These are phyloP conservation scores for Amazonetta brasiliensis DNA, from an alignment of 2,797 vertebrate genomes.

Conservation along the genomic window DNA sequence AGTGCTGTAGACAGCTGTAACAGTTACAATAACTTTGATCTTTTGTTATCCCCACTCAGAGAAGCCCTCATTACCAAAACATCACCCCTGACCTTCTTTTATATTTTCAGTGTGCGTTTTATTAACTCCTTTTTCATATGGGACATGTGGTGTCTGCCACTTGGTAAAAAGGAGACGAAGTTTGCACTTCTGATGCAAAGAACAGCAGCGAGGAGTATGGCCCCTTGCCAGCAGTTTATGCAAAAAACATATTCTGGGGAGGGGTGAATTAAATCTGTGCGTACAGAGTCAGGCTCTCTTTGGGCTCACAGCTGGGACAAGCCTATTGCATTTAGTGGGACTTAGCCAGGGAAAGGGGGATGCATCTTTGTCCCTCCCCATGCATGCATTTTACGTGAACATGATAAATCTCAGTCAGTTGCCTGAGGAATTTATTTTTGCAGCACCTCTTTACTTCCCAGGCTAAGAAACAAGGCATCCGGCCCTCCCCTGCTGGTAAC, in stretches of 20 bases:
- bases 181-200: slow-evolving; percentile 51
- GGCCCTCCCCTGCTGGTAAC: slow-evolving; percentile 9
- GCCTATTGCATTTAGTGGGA: background rate
- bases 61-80: slow-evolving; percentile 67
- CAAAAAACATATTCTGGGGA: background rate
- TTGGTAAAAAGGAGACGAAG: slow-evolving; percentile 48
- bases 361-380: background rate
- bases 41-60: slow-evolving; percentile 72
- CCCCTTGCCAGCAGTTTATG: background rate
- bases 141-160: slow-evolving; percentile 58
- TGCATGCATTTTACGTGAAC: background rate
- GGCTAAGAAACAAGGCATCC: slow-evolving; percentile 20
- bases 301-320: background rate
- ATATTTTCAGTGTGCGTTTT: slow-evolving; percentile 73
- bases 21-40: slow-evolving; percentile 59
- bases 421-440: slow-evolving; percentile 30
- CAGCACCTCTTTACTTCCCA: slow-evolving; percentile 32
- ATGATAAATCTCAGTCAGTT: background rate
- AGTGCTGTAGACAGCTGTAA: slow-evolving; percentile 42
- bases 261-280: slow-evolving; percentile 3
- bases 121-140: slow-evolving; percentile 76
- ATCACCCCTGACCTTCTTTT: slow-evolving; percentile 75
- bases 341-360: background rate
- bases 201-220: slow-evolving; percentile 22
- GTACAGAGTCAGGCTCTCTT: background rate